phyloP scores from a whole-genome alignment of 2,113 vertebrate genomes.

The Petrocephalus microphthalmus region DNA sequence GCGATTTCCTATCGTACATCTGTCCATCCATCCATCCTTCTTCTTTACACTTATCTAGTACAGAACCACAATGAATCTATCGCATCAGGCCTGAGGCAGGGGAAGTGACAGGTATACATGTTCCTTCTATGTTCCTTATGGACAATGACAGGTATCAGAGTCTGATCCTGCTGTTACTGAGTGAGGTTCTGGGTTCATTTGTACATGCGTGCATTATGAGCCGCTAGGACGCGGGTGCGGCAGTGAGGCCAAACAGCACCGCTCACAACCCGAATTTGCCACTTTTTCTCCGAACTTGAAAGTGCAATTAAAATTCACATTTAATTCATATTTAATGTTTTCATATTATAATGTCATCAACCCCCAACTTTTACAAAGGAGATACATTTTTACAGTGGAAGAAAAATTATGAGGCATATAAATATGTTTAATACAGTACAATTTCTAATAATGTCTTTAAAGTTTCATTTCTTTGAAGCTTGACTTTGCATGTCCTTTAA shows the following conservation, averaged over 20 bases:
- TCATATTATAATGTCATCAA: not conserved
- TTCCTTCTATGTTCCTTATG: not conserved
- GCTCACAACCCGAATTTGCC: not conserved
- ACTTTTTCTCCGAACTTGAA: not conserved
- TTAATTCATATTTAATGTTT: slow-evolving; percentile 6
- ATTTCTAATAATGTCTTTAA: not conserved
- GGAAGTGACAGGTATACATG: not conserved
- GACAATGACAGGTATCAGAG: not conserved
- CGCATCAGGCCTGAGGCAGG: not conserved
- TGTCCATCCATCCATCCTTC: not conserved
- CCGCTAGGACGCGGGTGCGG: not conserved
- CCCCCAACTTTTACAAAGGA: slow-evolving; percentile 9
- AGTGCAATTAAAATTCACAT: slow-evolving; percentile 6
- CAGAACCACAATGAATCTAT: not conserved
- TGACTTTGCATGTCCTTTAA: slow-evolving; percentile 10
- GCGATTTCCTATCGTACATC: not conserved
- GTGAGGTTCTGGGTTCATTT: not conserved
- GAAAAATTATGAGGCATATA: slow-evolving; percentile 1
- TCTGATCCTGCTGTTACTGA: not conserved
- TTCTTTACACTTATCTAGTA: not conserved
- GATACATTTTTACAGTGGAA: not conserved
- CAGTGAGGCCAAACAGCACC: not conserved
- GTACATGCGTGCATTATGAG: not conserved
- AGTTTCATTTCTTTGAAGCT: not conserved
- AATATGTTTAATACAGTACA: not conserved